A percentile compares a stretch with the other conserved stretches of the same genome.
Conservation (phyloP, 2,888 invertebrate species). For the Augiades crinisus region DNA sequence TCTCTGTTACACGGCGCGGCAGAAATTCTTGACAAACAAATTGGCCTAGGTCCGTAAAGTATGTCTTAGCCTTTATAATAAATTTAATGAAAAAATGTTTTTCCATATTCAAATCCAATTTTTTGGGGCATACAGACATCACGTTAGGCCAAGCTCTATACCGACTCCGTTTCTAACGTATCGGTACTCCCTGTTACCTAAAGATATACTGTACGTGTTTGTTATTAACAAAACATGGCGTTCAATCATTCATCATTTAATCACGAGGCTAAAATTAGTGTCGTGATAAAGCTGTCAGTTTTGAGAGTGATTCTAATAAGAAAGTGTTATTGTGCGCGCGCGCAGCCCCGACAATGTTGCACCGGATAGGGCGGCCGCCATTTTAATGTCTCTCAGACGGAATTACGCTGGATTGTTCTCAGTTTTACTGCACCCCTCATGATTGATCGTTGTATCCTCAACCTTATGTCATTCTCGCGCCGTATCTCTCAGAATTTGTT, state of each 20-base stretch:
- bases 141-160: no score
- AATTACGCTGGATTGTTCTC: constrained; percentile 82
- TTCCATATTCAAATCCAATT: no score
- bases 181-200: no score
- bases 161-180: no score
- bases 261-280: constrained; percentile 32
- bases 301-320: constrained; percentile 51
- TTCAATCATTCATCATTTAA: constrained; percentile 33
- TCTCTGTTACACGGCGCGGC: no score
- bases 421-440: constrained; percentile 74
- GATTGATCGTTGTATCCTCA: constrained; percentile 80
- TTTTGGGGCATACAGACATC: no score
- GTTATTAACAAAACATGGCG: constrained; percentile 26
- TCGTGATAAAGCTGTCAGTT: constrained; percentile 39
- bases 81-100: no score
- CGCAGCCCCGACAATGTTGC: constrained; percentile 69
- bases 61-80: no score
- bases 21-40: no score
- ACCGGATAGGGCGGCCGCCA: constrained; percentile 79
- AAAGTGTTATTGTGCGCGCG: constrained; percentile 48
- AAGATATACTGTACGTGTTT: no score
- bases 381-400: constrained; percentile 80
- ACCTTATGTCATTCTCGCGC: constrained; percentile 78
- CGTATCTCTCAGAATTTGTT: constrained; percentile 72
- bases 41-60: no score